Base-by-base conservation (phyloP, 2,113 vertebrate species). In the Festucalex cinctus region DNA sequence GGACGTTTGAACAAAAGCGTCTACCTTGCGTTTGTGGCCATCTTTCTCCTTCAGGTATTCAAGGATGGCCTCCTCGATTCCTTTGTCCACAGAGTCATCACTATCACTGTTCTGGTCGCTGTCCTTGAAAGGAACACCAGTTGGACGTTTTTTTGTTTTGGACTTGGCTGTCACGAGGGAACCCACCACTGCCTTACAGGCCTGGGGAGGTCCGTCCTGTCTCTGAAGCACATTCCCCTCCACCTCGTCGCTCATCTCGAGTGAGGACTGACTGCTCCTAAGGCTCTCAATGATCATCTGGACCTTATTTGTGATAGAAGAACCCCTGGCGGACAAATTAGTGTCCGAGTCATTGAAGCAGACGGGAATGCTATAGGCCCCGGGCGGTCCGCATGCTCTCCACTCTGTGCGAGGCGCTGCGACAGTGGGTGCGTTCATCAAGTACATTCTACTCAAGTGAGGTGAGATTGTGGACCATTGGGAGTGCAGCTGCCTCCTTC, bases 11-110 rank as follows among this genome's bases (percentile, higher is more conserved):
- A 77, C 8, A 46, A 75, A 64, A 82, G 16, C 9, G 58, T 93
- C 92, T 17, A 61, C 88, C 77, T 83, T 84, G 54, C 88, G 83
- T 56, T 92, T 93, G 69, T 89, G 87, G 79, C 90, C 89, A 54
- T 91, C 91, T 79, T 91, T 97, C 35, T 96, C 92, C 84, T 94
- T 96, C 68, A 98, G 83, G 76, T 98, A 97, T 81, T 98, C 95
- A 51, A 96, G 92, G 83, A 99, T 99, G 24, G 97, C 97, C 72
- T 96, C 94, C 75, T 99, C 97, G 6, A 99, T 99, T 51, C 91
- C 95, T 62, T 95, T 74, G 86, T 99, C 95, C 67, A 98, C 94
- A 0, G 96, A 98, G 69, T 95, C 96, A 0, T 99, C 97, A 0
- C 95, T 98, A 72, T 99, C 93, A 0, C 90, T 91, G 53, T 77